Percentiles rank a stretch among this genome's conserved stretches.
Conservation (phyloP, 37 sponge, comb jelly and placozoan species). For the Hexactinellida sp. region DNA sequence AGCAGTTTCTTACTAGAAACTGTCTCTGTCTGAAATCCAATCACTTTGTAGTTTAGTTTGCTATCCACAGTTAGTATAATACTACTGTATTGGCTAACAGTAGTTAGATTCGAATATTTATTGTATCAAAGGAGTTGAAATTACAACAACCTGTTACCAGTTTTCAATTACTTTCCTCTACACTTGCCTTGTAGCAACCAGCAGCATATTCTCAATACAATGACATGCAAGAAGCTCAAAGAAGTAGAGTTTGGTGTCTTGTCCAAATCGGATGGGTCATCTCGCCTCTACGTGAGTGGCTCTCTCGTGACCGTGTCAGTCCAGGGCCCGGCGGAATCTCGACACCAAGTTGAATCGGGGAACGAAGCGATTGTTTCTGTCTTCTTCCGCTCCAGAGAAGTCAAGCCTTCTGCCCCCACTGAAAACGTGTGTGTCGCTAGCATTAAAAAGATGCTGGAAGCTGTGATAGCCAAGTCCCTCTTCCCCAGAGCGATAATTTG, state of each 20-base stretch:
- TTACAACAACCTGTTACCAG: no score
- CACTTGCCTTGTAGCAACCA: no score
- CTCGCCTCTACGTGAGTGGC: not conserved
- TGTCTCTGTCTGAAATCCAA: not conserved
- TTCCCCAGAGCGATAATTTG: not conserved
- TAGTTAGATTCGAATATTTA: no score
- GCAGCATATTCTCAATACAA: no score
- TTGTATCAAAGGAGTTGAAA: no score
- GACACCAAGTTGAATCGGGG: not conserved
- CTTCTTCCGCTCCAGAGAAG: not conserved
- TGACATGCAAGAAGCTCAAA: not conserved
- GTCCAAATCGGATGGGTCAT: slow-evolving; percentile 4
- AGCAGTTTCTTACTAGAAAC: not conserved
- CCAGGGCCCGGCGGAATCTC: not conserved
- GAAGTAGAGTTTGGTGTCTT: not conserved
- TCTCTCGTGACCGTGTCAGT: not conserved
- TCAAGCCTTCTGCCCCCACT: not conserved
- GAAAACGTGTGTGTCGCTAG: not conserved
- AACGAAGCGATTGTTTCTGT: not conserved
- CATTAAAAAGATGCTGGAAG: not conserved
- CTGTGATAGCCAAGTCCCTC: not conserved
- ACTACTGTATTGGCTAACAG: no score
- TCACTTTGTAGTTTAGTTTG: no score
- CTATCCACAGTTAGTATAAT: no score
- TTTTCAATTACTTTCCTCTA: no score